phyloP scores from a whole-genome alignment of 1,140 invertebrate species.

The Lineus longissimus region DNA sequence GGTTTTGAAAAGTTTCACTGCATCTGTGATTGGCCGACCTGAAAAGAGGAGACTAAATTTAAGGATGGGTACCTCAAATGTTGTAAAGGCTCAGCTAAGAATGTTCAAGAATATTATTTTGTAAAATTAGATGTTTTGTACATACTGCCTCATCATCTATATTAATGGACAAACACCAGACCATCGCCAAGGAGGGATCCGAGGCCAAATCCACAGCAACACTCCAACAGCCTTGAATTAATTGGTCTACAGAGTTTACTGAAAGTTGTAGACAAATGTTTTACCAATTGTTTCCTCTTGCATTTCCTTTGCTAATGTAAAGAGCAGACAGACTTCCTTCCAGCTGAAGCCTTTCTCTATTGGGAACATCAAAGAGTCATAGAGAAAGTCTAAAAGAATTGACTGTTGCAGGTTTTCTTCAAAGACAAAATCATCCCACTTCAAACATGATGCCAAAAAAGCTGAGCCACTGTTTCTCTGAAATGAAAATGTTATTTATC shows the following conservation, averaged over 20 bases:
- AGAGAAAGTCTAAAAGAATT: slow-evolving; percentile 38
- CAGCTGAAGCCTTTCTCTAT: slow-evolving; percentile 45
- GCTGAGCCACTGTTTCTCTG: slow-evolving; percentile 5
- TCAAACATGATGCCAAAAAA: slow-evolving; percentile 24
- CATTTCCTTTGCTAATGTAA: slow-evolving; percentile 31
- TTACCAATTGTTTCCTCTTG: slow-evolving; percentile 35
- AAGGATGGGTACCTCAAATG: neutral
- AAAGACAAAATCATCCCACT: slow-evolving; percentile 25
- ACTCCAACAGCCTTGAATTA: too few relatives aligned
- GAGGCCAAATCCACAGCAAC: too few relatives aligned
- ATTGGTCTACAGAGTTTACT: too few relatives aligned
- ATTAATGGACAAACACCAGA: too few relatives aligned
- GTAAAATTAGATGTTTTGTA: too few relatives aligned
- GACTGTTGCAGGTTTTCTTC: slow-evolving; percentile 27
- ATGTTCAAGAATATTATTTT: too few relatives aligned
- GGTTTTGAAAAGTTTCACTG: slow-evolving; percentile 25
- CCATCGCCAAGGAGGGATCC: too few relatives aligned
- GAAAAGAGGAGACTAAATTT: slow-evolving; percentile 14
- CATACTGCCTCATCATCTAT: too few relatives aligned
- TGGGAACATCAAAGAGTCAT: slow-evolving; percentile 38
- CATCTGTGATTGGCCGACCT: slow-evolving; percentile 28
- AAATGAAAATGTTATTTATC: neutral
- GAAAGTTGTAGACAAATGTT: too few relatives aligned
- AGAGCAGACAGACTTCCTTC: slow-evolving; percentile 30
- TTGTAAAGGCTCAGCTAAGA: neutral